A percentile compares a stretch with the other conserved stretches of the same genome.
phyloP scores from a whole-genome alignment of 2,888 invertebrate species.

The Apoda limacodes region DNA sequence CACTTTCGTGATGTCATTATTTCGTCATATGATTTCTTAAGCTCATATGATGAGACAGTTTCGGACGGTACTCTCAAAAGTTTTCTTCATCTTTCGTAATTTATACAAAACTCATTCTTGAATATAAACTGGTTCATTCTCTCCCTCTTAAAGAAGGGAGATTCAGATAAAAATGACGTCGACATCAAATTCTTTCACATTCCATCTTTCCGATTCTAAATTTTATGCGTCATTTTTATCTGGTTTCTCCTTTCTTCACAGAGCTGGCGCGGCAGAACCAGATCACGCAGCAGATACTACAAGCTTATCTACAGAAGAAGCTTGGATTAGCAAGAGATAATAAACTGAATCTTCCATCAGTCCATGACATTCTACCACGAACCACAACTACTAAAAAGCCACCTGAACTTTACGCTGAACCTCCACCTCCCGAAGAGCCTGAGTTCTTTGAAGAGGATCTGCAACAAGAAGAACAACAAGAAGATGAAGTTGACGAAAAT shows the following conservation, averaged over 20 bases:
- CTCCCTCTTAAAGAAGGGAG: constrained; percentile 34
- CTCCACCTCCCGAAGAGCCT: constrained; percentile 23
- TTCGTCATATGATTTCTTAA: too few relatives aligned
- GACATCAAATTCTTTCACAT: constrained; percentile 19
- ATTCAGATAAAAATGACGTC: constrained; percentile 68
- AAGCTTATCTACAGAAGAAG: constrained; percentile 78
- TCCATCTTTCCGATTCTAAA: constrained; percentile 22
- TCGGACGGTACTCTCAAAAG: constrained; percentile 3
- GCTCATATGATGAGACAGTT: too few relatives aligned
- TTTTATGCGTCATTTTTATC: constrained; percentile 63
- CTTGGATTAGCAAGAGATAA: constrained; percentile 70
- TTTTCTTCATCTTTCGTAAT: constrained; percentile 11
- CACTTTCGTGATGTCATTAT: too few relatives aligned
- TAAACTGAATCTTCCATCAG: constrained; percentile 66
- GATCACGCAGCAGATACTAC: constrained; percentile 81
- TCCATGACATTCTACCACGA: constrained; percentile 75
- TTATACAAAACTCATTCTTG: too few relatives aligned
- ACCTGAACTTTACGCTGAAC: constrained; percentile 28
- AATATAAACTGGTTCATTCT: too few relatives aligned
- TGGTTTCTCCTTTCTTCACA: constrained; percentile 60
- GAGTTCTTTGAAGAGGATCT: constrained; percentile 22
- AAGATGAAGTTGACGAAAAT: constrained; percentile 24
- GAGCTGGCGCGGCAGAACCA: constrained; percentile 76
- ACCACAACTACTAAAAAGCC: constrained; percentile 47
- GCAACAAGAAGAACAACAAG: constrained; percentile 7